phyloP scores from a whole-genome alignment of 2,888 invertebrate species.

The Amblyjoppa proteus region DNA sequence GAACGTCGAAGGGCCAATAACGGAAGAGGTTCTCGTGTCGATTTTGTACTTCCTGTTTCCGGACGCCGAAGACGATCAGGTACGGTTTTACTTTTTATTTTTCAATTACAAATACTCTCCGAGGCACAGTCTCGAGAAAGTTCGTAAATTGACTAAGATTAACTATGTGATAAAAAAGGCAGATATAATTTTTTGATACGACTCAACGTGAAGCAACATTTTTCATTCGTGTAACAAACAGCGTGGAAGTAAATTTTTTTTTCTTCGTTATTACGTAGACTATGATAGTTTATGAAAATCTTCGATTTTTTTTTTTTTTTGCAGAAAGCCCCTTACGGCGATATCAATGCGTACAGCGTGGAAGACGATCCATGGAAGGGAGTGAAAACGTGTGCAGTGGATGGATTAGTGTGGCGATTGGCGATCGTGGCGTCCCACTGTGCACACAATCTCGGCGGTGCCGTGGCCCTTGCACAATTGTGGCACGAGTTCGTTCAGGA shows the following conservation, averaged over 20 bases:
- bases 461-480: conserved; percentile 92
- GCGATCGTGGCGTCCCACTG: conserved; percentile 91
- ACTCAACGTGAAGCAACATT: neutral
- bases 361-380: conserved; percentile 82
- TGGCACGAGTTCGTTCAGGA: conserved; percentile 98
- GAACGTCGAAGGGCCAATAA: conserved; percentile 91
- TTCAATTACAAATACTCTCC: neutral
- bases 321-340: conserved; percentile 82
- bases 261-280: neutral
- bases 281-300: neutral
- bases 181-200: too few species aligned
- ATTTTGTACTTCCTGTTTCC: conserved; percentile 95
- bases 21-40: conserved; percentile 91
- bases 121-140: too few species aligned
- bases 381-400: conserved; percentile 92
- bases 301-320: conserved; percentile 40
- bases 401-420: conserved; percentile 93
- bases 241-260: neutral
- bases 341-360: conserved; percentile 74
- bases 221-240: neutral
- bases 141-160: too few species aligned
- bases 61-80: conserved; percentile 91
- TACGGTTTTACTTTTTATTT: conserved; percentile 70
- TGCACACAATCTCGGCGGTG: conserved; percentile 91
- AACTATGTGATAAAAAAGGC: too few species aligned